These are phyloP conservation scores for Setophaga kirtlandii DNA, from an alignment of 2,113 vertebrate genomes.

Conservation along the genomic window DNA sequence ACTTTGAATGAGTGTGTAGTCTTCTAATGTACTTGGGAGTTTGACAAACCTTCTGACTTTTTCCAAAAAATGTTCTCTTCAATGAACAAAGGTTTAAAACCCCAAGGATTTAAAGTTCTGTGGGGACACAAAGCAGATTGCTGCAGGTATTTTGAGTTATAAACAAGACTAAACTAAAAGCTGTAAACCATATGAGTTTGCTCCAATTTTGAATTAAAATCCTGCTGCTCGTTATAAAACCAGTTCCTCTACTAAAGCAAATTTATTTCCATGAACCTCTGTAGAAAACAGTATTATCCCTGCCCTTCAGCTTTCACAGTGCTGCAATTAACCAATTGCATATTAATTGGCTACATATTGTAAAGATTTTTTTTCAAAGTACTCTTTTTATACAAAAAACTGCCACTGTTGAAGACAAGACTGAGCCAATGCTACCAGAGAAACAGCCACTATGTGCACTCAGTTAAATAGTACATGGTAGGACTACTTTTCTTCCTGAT, in stretches of 20 bases:
- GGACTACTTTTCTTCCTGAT: background rate
- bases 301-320: background rate
- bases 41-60: background rate
- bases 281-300: background rate
- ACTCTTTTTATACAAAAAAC: background rate
- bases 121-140: background rate
- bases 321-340: background rate
- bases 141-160: background rate
- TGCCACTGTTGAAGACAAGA: background rate
- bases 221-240: background rate
- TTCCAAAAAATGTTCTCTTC: background rate
- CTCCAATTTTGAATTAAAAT: background rate
- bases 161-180: background rate
- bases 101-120: background rate
- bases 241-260: background rate
- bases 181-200: background rate
- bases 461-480: background rate
- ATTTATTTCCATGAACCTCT: background rate
- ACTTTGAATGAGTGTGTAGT: background rate
- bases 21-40: background rate
- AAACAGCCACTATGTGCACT: background rate
- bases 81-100: background rate
- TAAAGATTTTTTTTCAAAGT: background rate
- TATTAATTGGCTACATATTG: background rate
- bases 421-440: background rate